Evolutionary conservation across 2,113 vertebrate genomes (phyloP).

Genomic region (Malurus alboscapulatus): DNA sequence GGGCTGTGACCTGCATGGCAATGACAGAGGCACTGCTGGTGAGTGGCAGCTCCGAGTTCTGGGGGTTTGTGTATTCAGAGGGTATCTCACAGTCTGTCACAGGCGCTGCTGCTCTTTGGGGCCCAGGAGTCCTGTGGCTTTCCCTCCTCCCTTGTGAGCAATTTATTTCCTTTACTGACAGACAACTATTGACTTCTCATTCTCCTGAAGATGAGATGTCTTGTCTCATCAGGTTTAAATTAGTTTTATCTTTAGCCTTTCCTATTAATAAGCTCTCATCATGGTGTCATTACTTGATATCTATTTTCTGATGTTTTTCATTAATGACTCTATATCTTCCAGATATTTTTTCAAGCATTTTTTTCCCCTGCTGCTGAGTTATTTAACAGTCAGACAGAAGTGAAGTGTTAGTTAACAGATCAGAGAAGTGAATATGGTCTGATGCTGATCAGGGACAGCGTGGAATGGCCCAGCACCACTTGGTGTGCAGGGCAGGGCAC

Average conservation of each 20-base stretch:
- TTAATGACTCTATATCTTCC: not conserved
- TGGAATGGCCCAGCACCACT: not conserved
- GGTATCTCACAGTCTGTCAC: not conserved
- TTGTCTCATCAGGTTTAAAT: constrained; percentile 58
- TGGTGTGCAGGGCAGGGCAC: fast-evolving
- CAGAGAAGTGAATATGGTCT: not conserved
- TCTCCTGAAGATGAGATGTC: constrained; percentile 35
- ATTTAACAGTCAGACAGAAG: not conserved
- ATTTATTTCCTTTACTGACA: constrained; percentile 45
- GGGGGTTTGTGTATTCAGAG: not conserved
- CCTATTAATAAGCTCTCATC: constrained; percentile 30
- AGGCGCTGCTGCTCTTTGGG: not conserved
- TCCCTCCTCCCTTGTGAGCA: not conserved
- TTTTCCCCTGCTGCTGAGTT: not conserved
- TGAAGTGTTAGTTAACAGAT: too few species aligned
- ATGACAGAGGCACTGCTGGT: not conserved
- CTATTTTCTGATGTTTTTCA: constrained; percentile 42
- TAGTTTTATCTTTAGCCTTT: constrained; percentile 57
- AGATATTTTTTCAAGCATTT: not conserved
- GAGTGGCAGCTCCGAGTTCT: not conserved
- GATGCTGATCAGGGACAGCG: fast-evolving
- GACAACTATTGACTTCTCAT: constrained; percentile 38
- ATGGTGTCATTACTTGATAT: not conserved
- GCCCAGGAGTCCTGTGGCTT: not conserved
- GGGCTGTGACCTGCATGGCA: not conserved